phyloP scores from a whole-genome alignment of 2,797 vertebrate species.

The Protonibea diacanthus region DNA sequence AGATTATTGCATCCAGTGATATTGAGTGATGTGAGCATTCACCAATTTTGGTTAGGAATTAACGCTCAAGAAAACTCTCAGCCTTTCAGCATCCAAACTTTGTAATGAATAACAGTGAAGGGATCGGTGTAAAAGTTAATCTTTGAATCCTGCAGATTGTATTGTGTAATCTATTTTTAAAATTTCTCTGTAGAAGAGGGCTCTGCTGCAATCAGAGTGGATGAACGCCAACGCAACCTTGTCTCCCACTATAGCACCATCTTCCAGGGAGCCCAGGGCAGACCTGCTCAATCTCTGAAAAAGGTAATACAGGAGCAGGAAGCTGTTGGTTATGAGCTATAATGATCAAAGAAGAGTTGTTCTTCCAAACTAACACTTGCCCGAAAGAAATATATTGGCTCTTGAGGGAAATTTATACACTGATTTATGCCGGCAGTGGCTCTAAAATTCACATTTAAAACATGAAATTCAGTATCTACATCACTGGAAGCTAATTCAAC shows the following conservation, averaged over 20 bases:
- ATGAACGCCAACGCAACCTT: not conserved
- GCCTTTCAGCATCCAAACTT: conserved; percentile 1
- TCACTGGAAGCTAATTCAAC: not conserved
- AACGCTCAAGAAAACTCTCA: not conserved
- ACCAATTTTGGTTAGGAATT: conserved; percentile 10
- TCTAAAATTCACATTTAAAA: no score
- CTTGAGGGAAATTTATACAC: not conserved
- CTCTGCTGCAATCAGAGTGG: conserved; percentile 53
- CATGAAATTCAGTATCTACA: not conserved
- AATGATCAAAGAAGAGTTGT: not conserved
- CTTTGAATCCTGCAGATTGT: not conserved
- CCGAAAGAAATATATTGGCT: conserved; percentile 9
- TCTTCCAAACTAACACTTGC: not conserved
- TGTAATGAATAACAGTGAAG: conserved; percentile 39
- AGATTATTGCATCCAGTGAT: not conserved
- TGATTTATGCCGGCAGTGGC: not conserved
- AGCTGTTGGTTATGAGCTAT: not conserved
- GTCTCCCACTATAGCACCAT: conserved; percentile 50
- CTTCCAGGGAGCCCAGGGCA: conserved; percentile 51
- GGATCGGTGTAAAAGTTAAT: conserved; percentile 13
- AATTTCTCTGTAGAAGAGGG: conserved; percentile 39
- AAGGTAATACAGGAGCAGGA: conserved; percentile 55
- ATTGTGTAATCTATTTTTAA: not conserved
- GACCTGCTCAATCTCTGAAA: conserved; percentile 22
- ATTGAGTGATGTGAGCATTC: conserved; percentile 11